Conservation (phyloP, 92 coral and sea anemone genomes). For the Porites cylindrica region DNA sequence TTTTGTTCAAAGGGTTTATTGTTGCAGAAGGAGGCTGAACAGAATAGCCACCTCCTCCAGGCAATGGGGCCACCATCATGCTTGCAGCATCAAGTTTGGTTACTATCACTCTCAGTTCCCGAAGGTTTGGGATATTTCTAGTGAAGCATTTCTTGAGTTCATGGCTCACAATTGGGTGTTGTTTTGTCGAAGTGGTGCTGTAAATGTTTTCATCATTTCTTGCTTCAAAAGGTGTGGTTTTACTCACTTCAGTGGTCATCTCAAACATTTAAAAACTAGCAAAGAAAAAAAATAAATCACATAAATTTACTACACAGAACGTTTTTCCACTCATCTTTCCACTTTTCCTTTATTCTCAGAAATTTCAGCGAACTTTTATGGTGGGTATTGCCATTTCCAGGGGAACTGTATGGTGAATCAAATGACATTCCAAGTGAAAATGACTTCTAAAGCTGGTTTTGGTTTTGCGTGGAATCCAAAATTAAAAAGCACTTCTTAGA, state of each 20-base stretch:
- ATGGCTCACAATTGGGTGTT: too few species aligned
- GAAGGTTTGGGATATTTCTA: background rate
- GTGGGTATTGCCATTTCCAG: too few species aligned
- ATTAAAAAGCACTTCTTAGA: too few species aligned
- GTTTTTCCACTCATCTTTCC: too few species aligned
- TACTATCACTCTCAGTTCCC: constrained; percentile 20
- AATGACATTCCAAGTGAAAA: too few species aligned
- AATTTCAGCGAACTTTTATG: too few species aligned
- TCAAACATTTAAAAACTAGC: background rate
- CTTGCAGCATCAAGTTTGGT: background rate
- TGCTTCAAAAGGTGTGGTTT: background rate
- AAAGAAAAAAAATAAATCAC: background rate
- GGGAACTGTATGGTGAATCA: too few species aligned
- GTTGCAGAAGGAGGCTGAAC: constrained; percentile 6
- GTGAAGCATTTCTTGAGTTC: background rate
- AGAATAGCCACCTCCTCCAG: constrained; percentile 23
- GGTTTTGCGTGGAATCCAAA: too few species aligned
- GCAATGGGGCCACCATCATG: constrained; percentile 14
- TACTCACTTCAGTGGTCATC: background rate
- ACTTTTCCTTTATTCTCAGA: too few species aligned
- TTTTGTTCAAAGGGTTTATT: constrained; percentile 11
- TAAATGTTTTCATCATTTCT: background rate
- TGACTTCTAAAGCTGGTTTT: too few species aligned
- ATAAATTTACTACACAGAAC: too few species aligned
- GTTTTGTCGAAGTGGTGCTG: background rate